These are phyloP conservation scores for Nothobranchius kuhntae DNA, from an alignment of 2,113 vertebrate genomes.

Conservation along the genomic window DNA sequence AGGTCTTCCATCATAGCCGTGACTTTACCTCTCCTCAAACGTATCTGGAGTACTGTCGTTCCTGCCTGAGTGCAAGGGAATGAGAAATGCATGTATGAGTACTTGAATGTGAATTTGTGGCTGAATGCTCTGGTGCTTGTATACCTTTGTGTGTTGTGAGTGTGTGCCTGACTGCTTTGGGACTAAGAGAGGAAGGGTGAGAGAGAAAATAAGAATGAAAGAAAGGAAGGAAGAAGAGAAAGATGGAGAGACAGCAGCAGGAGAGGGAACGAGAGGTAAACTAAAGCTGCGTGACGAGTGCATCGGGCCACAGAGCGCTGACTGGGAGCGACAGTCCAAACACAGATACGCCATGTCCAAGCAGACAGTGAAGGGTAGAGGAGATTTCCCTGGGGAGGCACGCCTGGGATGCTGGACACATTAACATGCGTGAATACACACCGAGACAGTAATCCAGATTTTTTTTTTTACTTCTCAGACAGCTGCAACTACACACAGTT, in stretches of 20 bases:
- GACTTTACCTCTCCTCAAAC: conserved; percentile 35
- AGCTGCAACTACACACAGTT: conserved; percentile 17
- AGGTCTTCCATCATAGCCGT: conserved; percentile 21
- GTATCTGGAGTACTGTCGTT: conserved; percentile 41
- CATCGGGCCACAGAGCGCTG: conserved; percentile 50
- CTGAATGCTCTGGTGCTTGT: conserved; percentile 60
- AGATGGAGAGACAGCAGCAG: conserved; percentile 20
- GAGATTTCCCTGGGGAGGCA: conserved; percentile 58
- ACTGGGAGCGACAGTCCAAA: conserved; percentile 52
- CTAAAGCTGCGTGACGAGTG: conserved; percentile 67
- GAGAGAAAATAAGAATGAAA: not conserved
- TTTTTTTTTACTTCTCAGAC: conserved; percentile 14
- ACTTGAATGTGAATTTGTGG: conserved; percentile 62
- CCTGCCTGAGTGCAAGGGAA: conserved; percentile 46
- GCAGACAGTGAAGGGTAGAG: conserved; percentile 45
- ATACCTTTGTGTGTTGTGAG: conserved; percentile 52
- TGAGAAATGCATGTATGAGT: conserved; percentile 60
- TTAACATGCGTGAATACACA: conserved; percentile 44
- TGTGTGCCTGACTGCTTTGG: conserved; percentile 54
- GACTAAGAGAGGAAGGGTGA: conserved; percentile 32
- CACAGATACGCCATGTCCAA: conserved; percentile 58
- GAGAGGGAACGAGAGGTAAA: conserved; percentile 42
- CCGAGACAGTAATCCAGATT: conserved; percentile 2
- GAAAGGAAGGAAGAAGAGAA: conserved; percentile 1
- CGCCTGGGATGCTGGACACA: conserved; percentile 28